Base-by-base conservation (phyloP, 2,797 vertebrate species). In the Acanthurus leucopareius region DNA sequence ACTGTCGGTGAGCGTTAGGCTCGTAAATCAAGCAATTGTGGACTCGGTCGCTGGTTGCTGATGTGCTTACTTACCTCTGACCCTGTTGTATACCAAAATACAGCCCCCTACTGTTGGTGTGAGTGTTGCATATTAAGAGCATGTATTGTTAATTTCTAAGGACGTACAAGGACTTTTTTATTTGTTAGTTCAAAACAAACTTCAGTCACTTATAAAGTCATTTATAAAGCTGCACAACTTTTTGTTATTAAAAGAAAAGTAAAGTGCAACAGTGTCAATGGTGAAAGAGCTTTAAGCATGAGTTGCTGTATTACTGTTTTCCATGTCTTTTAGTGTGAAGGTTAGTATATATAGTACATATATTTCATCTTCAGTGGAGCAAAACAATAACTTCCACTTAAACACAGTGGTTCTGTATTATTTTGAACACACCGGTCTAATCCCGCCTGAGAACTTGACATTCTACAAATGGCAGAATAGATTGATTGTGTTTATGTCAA, bases 391-490 rank as follows among this genome's bases (percentile, higher is more conserved):
- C 47, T 48, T 8, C 4, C n/a, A 1, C 5, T 48, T 64, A 44
- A 71, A 63, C 20, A 57, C 3, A 58, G 15, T 20, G 22, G 20
- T 32, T 9, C 0, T 0, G 10, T 56, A 6, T 28, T 59, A 62
- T 19, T 45, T 83, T n/a, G 57, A 62, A 3, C 25, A n/a, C 40
- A 47, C 9, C 10, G 20, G 19, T 25, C 25, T 67, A 62, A 70
- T 84, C 54, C 52, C 32, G 8, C 35, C 49, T 58, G 25, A 56
- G 35, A 52, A 38, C 10, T 13, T 82, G 69, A 79, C 69, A 73
- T 78, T 86, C 25, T 58, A 42, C 42, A 64, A 83, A 83, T 78
- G 71, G 74, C 67, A 81, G 28, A 16, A 57, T 54, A 38, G 45
- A 80, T 73, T 69, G 60, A 81, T 73, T 51, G 16, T 63, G 25